A percentile compares a stretch with the other conserved stretches of the same genome.
Conservation (phyloP, 2,888 invertebrate species). For the Epinotia demarniana region DNA sequence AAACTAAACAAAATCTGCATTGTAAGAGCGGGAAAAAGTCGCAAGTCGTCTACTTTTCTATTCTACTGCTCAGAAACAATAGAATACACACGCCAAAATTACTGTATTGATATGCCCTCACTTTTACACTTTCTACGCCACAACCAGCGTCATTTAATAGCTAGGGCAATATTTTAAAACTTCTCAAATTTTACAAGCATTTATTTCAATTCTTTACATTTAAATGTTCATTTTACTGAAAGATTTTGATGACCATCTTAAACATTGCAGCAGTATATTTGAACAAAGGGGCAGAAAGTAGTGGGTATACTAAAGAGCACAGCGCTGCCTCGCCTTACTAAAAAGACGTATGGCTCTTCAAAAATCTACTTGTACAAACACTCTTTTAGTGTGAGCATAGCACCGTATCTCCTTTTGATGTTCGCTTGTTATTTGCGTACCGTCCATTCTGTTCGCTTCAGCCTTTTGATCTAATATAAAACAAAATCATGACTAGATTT, state of each 20-base stretch:
- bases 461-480: slow-evolving; percentile 49
- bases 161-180: not conserved
- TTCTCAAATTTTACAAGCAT: not conserved
- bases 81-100: not conserved
- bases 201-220: not conserved
- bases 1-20: no score
- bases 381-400: slow-evolving; percentile 36
- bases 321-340: not conserved
- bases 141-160: not conserved
- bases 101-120: not conserved
- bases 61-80: slow-evolving; percentile 2
- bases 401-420: slow-evolving; percentile 51
- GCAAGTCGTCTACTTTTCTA: not conserved
- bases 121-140: not conserved
- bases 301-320: slow-evolving; percentile 1
- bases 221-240: slow-evolving; percentile 14
- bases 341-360: slow-evolving; percentile 10
- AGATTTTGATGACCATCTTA: slow-evolving; percentile 27
- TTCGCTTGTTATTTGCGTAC: slow-evolving; percentile 52
- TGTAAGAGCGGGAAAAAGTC: not conserved
- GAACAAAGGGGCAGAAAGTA: slow-evolving; percentile 19
- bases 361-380: slow-evolving; percentile 13
- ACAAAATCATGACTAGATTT: slow-evolving; percentile 40
- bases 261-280: slow-evolving; percentile 5
- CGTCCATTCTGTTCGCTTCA: slow-evolving; percentile 52